Conservation (phyloP, 2,797 vertebrate species). For the Eleutherodactylus coqui region DNA sequence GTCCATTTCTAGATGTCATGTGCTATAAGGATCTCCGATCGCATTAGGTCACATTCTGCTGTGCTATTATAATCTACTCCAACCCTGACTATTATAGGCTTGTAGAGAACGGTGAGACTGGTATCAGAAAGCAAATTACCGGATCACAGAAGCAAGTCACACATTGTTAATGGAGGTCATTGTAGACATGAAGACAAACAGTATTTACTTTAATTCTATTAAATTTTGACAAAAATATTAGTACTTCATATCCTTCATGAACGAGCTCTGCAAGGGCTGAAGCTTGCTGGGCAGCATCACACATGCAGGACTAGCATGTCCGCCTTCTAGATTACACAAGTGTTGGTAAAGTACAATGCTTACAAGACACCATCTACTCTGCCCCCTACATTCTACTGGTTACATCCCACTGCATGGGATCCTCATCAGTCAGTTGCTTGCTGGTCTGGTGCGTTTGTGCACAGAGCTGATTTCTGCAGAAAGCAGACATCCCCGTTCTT, state of each 20-base stretch:
- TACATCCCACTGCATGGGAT: too few species aligned
- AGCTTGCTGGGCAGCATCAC: neutral
- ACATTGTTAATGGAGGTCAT: neutral
- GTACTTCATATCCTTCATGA: neutral
- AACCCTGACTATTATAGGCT: neutral
- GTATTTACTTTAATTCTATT: neutral
- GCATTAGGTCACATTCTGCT: neutral
- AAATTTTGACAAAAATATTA: neutral
- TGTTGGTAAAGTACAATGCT: neutral
- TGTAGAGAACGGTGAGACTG: neutral
- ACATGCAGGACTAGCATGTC: neutral
- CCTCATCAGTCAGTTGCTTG: too few species aligned
- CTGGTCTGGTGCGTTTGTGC: too few species aligned
- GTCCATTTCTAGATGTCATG: neutral
- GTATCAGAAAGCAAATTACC: neutral
- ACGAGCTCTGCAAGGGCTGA: neutral
- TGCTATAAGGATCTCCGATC: neutral
- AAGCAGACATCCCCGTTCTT: too few species aligned
- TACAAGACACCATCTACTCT: neutral
- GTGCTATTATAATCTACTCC: neutral
- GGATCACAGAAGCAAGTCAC: neutral
- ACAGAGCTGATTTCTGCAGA: too few species aligned
- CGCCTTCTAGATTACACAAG: neutral
- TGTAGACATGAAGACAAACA: neutral
- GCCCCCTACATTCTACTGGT: too few species aligned